Evolutionary conservation across 2,113 vertebrate genomes (phyloP).

Genomic region (Prionailurus bengalensis): DNA sequence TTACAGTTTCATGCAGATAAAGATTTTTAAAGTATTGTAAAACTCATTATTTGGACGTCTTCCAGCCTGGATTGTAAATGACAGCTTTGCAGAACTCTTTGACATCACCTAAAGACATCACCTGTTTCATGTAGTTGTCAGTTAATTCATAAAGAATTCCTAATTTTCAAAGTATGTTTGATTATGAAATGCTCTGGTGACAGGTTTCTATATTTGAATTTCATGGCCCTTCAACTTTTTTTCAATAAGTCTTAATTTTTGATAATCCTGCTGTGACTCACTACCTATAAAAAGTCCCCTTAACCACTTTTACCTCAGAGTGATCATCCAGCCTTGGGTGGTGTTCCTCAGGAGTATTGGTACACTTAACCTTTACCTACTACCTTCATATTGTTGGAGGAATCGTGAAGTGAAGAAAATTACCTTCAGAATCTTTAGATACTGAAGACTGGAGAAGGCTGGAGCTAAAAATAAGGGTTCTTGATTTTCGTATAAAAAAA

Average conservation of each 20-base stretch:
- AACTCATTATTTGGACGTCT: conserved; percentile 70
- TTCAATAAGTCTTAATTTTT: not conserved
- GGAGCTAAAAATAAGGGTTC: not conserved
- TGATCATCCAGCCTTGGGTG: not conserved
- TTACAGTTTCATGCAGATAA: conserved; percentile 37
- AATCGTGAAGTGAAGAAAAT: not conserved
- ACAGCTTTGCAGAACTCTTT: not conserved
- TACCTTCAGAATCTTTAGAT: not conserved
- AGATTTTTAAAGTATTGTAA: not conserved
- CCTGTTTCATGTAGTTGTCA: not conserved
- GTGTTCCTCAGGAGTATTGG: not conserved
- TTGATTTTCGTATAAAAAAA: not conserved
- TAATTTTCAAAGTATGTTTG: not conserved
- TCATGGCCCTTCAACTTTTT: not conserved
- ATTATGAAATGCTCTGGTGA: not conserved
- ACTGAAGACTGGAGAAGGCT: not conserved
- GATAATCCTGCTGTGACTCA: not conserved
- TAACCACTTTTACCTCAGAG: not conserved
- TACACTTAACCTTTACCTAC: not conserved
- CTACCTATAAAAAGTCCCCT: not conserved
- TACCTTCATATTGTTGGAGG: not conserved
- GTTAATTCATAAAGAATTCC: not conserved
- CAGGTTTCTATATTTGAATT: not conserved
- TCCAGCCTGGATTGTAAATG: conserved; percentile 41
- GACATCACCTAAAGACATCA: not conserved